Conservation (phyloP, 2,113 vertebrate genomes). For the Paramormyrops kingsleyae region DNA sequence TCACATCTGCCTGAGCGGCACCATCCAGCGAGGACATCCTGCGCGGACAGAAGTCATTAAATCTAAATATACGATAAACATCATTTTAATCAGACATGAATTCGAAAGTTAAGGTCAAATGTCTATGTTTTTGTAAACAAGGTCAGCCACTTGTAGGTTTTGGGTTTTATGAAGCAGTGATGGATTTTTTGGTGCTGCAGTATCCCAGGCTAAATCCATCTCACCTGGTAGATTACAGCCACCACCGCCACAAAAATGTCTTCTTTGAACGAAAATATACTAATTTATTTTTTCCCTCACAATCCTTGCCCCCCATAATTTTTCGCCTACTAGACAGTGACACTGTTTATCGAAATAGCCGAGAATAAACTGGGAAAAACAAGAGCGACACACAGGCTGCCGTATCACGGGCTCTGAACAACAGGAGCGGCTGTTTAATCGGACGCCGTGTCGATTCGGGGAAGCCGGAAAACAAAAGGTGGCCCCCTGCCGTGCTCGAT, state of each 20-base stretch:
- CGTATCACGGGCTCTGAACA: not conserved
- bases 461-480: not conserved
- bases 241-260: not conserved
- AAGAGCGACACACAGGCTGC: not conserved
- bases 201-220: not conserved
- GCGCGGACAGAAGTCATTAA: not conserved
- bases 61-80: not conserved
- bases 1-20: not conserved
- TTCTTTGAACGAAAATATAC: not conserved
- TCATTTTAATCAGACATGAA: not conserved
- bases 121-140: not conserved
- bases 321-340: not conserved
- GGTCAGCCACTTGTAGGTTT: not conserved
- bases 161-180: not conserved
- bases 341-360: not conserved
- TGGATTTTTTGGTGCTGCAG: not conserved
- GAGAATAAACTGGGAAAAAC: not conserved
- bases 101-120: not conserved
- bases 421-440: not conserved
- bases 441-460: not conserved
- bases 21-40: not conserved
- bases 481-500: not conserved
- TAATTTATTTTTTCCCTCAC: not conserved
- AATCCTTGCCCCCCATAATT: not conserved
- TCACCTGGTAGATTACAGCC: not conserved